Base-by-base conservation (phyloP, 2,113 vertebrate genomes). In the Dasyornis broadbenti region DNA sequence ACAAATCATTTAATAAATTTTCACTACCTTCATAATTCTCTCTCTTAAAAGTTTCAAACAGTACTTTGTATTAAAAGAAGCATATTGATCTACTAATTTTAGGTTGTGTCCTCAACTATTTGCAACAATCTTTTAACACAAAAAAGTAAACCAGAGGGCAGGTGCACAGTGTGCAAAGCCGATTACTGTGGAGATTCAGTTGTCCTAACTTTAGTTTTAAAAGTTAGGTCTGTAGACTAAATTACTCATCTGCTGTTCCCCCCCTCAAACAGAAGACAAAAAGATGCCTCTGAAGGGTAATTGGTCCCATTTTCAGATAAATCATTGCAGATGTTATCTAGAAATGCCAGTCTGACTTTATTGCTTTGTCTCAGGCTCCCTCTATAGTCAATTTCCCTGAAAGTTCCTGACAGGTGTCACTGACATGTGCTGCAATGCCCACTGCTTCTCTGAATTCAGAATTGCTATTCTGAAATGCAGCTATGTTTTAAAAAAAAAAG, bases 291-390 rank as follows among this genome's bases (percentile, higher is more conserved):
- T 70, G 86, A 66, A 61, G 20, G 3, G 12, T 28, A 53, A 23
- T 10, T 31, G 19, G 39, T 64, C 15, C 13, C 24, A 49, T 81
- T 69, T 89, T 60, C 49, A 69, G 45, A 10, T 19, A 83, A 66
- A 40, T 50, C 45, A 52, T 31, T 64, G 33, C 16, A 80, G 45
- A 24, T 45, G 6, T 65, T 86, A 44, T 39, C 63, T 65, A 66
- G 71, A 83, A 77, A 83, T 53, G 12, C 9, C 31, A 15, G 7
- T 57, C 47, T 87, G 57, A 53, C 44, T 80, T 64, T 31, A 69
- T 57, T 65, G 40, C 21, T 11, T 65, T 72, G 71, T 80, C n/a
- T 83, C 50, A 89, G 40, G 40, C 68, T 96, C 89, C 76, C 91
- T 89, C 86, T 95, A 5, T 86, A 83, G 89, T 83, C 71, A 77